Base-by-base conservation (phyloP, 2,797 vertebrate species). In the Sebastes steindachneri region DNA sequence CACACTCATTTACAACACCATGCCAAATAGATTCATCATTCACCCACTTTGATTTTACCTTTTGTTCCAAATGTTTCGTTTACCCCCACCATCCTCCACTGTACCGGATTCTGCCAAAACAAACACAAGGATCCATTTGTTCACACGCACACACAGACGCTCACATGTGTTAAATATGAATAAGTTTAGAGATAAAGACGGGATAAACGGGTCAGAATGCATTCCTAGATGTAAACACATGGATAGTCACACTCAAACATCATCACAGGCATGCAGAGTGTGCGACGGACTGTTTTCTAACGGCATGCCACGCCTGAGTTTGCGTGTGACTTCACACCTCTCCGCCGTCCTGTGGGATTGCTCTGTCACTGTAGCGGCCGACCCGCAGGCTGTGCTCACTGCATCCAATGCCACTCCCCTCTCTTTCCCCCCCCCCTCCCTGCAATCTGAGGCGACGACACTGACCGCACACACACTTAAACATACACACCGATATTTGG, bases 91-190 rank as follows among this genome's bases (percentile, higher is more conserved):
- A 82, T 89, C 82, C 82, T 81, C 85, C 88, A 94, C 91, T 93
- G 90, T 95, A 96, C 95, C 95, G 95, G 96, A 96, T 96, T 96
- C 96, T 96, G 96, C 95, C 95, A 88, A 89, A 92, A 88, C 82
- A 84, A 79, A 53, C 60, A 77, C 73, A 68, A 55, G 53, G 66
- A 74, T 64, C 10, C 28, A 3, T 77, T 66, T 45, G 41, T 76
- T 68, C 26, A 64, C 9, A 59, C 70, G 73, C 66, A 79, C 73
- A 29, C 5, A 9, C 3, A 2, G 3, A 63, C 78, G 75, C 67
- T 69, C 71, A 73, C 63, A 17, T 21, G 12, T 71, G 7, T 57
- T 51, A 62, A 58, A 51, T 12, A 1, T 45, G 10, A 35, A 60
- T 37, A 28, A 5, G 45, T 53, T 57, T 25, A 69, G 9, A 37